Base-by-base conservation (phyloP, 64 coral and sea anemone species). In the Montipora efflorescens region DNA sequence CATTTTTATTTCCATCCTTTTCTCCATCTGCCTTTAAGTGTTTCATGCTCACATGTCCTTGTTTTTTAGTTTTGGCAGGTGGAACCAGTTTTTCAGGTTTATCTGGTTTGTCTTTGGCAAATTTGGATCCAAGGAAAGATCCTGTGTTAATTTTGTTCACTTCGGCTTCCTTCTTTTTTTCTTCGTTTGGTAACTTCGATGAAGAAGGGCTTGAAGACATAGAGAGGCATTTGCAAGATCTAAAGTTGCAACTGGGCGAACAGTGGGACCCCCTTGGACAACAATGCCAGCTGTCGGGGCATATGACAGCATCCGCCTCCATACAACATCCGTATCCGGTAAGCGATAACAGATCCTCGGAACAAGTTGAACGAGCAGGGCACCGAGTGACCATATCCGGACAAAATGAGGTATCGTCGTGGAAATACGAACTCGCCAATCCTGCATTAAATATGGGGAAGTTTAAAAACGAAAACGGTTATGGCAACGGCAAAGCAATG, bases 261-360 rank as follows among this genome's bases (percentile, higher is more conserved):
- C 96, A 98, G 14, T 62, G 23, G 7, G 89, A 84, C 25, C 86
- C 96, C 75, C 88, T 84, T 9, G 96, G 96, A 10, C 96, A 98
- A 6, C 96, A 98, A 49, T 98, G 96, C 71, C 93, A 98, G 43
- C 74, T 98, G 28, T 95, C 96, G 5, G 75, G 76, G 10, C 96
- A 98, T 48, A 74, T 20, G 0, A 95, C 89, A 0, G 96, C 96
- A 47, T 95, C 74, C 12, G 77, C 83, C 3, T 92, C 21, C 89
- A 98, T 89, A 72, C 96, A 98, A 12, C 96, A 98, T 8, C 96
- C 96, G 49, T 71, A 98, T 3, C 93, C 93, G 50, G 96, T 95
- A 28, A 92, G 50, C n/a, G 96, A 98, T 59, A 95, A 87, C 23
- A 88, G 25, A 62, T 90, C 79, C 48, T 81, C 83, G 16, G 89